Evolutionary conservation across 2,113 vertebrate species (phyloP).

Genomic region (Heliornis fulica): DNA sequence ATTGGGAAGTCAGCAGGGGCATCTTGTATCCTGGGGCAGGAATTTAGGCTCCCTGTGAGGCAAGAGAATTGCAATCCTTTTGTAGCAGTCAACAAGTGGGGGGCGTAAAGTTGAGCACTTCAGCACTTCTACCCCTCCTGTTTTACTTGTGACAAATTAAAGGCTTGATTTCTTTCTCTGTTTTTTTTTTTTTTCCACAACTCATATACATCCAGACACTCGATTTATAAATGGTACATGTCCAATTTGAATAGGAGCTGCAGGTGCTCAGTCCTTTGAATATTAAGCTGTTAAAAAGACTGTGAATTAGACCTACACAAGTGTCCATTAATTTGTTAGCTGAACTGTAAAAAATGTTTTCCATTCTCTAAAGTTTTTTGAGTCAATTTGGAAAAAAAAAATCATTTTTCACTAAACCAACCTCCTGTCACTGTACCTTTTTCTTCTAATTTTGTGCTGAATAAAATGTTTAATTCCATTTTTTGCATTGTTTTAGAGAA

Average conservation of each 20-base stretch:
- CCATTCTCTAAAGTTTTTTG: neutral
- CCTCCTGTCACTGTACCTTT: neutral
- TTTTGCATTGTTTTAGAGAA: neutral
- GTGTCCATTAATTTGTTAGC: neutral
- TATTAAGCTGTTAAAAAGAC: neutral
- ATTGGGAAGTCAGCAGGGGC: conserved; percentile 9
- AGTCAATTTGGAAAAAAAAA: neutral
- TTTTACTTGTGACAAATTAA: neutral
- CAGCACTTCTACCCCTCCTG: neutral
- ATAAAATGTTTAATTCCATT: neutral
- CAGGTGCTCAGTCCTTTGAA: neutral
- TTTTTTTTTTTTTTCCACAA: neutral
- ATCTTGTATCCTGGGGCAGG: conserved; percentile 15
- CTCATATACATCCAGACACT: neutral
- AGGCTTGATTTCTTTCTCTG: neutral
- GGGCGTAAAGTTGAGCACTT: neutral
- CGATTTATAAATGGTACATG: neutral
- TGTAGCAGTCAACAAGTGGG: neutral
- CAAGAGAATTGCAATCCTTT: neutral
- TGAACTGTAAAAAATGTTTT: neutral
- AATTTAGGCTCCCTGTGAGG: neutral
- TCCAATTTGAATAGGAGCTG: neutral
- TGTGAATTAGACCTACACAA: neutral
- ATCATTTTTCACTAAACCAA: neutral
- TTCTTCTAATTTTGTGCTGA: neutral